These are phyloP conservation scores for Cheilosia scutellata DNA, from an alignment of 2,888 invertebrate species.

Conservation along the genomic window DNA sequence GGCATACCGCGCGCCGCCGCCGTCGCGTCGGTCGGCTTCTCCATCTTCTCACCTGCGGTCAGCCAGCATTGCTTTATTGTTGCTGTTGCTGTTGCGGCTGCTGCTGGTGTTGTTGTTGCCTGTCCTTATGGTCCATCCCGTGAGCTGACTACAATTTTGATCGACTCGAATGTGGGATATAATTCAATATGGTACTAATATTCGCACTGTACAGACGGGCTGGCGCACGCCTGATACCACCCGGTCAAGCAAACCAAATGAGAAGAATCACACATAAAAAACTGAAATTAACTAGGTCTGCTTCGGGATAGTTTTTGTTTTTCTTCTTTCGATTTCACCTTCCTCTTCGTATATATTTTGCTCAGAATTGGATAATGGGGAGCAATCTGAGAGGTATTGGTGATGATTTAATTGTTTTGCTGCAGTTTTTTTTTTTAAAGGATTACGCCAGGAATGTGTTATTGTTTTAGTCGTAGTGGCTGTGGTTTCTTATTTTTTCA, in stretches of 20 bases:
- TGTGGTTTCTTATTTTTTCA: no score
- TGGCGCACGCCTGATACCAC: conserved; percentile 30
- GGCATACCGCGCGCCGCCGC: conserved; percentile 3
- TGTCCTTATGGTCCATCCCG: conserved; percentile 62
- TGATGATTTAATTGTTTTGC: no score
- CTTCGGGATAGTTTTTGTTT: conserved; percentile 15
- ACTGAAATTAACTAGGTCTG: conserved; percentile 36
- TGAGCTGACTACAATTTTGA: conserved; percentile 76
- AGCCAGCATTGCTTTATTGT: conserved; percentile 32
- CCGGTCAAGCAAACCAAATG: conserved; percentile 12
- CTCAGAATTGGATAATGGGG: conserved; percentile 14
- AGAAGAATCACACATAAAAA: conserved; percentile 14
- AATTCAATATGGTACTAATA: conserved; percentile 57
- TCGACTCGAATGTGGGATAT: conserved; percentile 74
- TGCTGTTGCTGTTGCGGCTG: conserved; percentile 12
- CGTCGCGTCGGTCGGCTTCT: conserved; percentile 1
- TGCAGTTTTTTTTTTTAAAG: no score
- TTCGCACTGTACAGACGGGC: conserved; percentile 39
- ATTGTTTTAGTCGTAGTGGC: no score
- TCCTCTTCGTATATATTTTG: background rate
- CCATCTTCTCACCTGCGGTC: conserved; percentile 24
- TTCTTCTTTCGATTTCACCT: background rate
- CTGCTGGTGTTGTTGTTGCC: conserved; percentile 44
- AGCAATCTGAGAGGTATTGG: conserved; percentile 6
- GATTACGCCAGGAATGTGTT: no score